phyloP scores from a whole-genome alignment of 2,797 vertebrate species.

The Acridotheres tristis region DNA sequence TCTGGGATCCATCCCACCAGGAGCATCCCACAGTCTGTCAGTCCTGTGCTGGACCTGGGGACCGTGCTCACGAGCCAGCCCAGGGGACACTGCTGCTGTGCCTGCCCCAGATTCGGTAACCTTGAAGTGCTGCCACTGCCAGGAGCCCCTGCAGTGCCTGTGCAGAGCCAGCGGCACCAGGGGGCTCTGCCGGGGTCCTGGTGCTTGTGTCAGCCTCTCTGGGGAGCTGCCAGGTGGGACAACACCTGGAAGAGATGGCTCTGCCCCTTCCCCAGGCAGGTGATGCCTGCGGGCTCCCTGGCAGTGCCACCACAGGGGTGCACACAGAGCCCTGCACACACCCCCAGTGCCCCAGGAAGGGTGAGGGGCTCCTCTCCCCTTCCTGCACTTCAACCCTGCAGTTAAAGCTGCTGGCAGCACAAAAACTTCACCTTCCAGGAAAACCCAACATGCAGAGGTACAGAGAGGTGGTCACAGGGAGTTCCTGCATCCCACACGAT shows the following conservation, averaged over 20 bases:
- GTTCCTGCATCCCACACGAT: fast-evolving
- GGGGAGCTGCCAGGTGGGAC: conserved; percentile 1
- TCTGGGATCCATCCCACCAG: not conserved
- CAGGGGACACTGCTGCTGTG: not conserved
- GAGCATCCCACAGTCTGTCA: not conserved
- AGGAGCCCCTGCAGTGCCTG: not conserved
- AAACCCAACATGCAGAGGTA: fast-evolving
- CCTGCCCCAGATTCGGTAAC: conserved; percentile 69
- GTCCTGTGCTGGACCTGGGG: not conserved
- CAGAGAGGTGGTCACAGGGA: fast-evolving
- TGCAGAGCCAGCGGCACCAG: not conserved
- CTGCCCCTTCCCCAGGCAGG: not conserved
- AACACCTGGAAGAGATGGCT: not conserved
- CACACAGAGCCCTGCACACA: not conserved
- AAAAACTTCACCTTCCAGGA: not conserved
- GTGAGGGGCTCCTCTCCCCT: not conserved
- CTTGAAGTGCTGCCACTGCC: conserved; percentile 35
- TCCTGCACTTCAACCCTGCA: not conserved
- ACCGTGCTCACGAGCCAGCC: fast-evolving
- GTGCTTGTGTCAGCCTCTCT: not conserved
- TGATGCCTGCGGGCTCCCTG: no score
- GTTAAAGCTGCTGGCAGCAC: not conserved
- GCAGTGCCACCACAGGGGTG: not conserved
- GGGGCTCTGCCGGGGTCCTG: conserved; percentile 1
- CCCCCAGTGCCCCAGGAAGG: fast-evolving